phyloP scores from a whole-genome alignment of 2,888 invertebrate species.

The Brachypalpus laphriformis region DNA sequence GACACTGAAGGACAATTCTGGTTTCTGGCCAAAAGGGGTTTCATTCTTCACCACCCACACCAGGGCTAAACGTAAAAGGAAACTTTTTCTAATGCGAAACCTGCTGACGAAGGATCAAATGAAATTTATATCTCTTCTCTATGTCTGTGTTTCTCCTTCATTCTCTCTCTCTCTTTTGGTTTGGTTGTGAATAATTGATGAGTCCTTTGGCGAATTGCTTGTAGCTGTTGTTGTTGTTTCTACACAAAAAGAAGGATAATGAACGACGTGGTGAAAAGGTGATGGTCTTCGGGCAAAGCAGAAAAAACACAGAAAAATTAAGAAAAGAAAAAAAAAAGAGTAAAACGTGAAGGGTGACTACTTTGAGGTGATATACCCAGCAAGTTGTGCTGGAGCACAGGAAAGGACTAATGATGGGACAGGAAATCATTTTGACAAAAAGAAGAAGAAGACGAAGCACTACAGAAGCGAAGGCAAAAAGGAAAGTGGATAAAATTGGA shows the following conservation, averaged over 20 bases:
- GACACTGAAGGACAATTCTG: conserved; percentile 23
- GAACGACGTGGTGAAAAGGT: conserved; percentile 65
- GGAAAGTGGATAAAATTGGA: conserved; percentile 35
- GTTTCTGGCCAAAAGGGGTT: conserved; percentile 1
- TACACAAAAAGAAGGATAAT: conserved; percentile 56
- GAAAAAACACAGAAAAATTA: conserved; percentile 30
- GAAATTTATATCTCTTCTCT: conserved; percentile 58
- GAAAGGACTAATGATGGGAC: conserved; percentile 73
- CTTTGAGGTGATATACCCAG: conserved; percentile 32
- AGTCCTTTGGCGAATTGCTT: conserved; percentile 66
- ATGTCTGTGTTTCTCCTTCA: conserved; percentile 13
- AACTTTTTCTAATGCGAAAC: conserved; percentile 46
- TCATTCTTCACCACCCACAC: not conserved
- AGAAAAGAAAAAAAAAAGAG: not conserved
- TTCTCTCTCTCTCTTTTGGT: conserved; percentile 14
- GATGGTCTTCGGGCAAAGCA: conserved; percentile 39
- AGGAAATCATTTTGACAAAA: conserved; percentile 70
- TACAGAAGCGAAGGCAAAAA: not conserved
- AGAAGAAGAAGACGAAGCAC: not conserved
- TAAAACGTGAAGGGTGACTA: conserved; percentile 37
- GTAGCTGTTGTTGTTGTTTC: conserved; percentile 1
- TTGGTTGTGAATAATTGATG: conserved; percentile 70
- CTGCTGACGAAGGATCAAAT: conserved; percentile 72
- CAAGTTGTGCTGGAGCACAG: conserved; percentile 31
- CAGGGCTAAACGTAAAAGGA: not conserved